Percentiles rank a stretch among this genome's conserved stretches.
These are phyloP conservation scores for Oryzias woworae DNA, from an alignment of 2,113 vertebrate species.

Conservation along the genomic window DNA sequence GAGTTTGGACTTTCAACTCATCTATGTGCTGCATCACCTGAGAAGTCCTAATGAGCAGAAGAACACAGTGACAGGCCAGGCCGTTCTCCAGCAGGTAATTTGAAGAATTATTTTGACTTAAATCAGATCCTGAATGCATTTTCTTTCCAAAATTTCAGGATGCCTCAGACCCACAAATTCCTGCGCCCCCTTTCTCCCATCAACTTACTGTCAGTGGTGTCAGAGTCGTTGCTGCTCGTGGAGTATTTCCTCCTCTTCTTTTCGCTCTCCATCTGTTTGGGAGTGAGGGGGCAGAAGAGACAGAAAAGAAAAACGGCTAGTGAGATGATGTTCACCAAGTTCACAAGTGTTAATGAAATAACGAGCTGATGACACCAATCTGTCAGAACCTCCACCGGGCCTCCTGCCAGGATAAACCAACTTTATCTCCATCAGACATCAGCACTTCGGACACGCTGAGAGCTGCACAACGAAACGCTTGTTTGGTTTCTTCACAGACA, in stretches of 20 bases:
- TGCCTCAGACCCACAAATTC: constrained; percentile 5
- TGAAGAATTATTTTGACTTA: constrained; percentile 12
- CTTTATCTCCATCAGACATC: constrained; percentile 42
- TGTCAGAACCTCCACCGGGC: constrained; percentile 43
- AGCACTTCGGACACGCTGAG: constrained; percentile 18
- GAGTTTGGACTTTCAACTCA: no score
- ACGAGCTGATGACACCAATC: constrained; percentile 50
- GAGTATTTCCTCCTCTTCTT: constrained; percentile 97
- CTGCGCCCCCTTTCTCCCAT: neutral
- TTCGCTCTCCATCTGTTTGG: constrained; percentile 88
- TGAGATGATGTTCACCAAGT: constrained; percentile 63
- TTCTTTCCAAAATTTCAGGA: constrained; percentile 3
- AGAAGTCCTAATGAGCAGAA: no score
- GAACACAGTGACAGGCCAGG: no score
- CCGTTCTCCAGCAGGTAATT: no score
- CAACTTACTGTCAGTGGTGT: constrained; percentile 96
- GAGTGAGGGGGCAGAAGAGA: neutral
- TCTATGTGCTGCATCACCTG: no score
- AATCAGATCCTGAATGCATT: constrained; percentile 13
- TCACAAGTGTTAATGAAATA: constrained; percentile 60
- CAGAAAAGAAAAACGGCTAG: constrained; percentile 41
- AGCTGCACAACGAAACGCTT: constrained; percentile 36
- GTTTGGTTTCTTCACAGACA: constrained; percentile 30
- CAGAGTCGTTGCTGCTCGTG: constrained; percentile 97
- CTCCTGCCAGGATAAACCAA: constrained; percentile 43